Base-by-base conservation (phyloP, 2,888 invertebrate species). In the Branchipolynoe longqiensis region DNA sequence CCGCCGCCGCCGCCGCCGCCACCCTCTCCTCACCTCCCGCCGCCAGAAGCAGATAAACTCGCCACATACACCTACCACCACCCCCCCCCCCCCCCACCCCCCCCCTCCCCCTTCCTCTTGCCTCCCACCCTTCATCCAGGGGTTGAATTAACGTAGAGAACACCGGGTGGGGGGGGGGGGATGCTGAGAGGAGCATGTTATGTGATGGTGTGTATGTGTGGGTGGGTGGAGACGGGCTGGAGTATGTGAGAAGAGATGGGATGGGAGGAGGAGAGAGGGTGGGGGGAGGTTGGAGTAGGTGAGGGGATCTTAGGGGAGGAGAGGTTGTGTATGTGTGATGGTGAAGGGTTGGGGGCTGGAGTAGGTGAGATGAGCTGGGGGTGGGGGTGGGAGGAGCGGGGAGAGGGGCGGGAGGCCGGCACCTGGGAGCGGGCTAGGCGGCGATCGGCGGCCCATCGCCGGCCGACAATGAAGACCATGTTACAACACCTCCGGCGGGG, bases 401-500 rank as follows among this genome's bases (percentile, higher is more conserved):
- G 12, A 8, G 58, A 25, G 4, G 58, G 58, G 58, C n/a, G 58
- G 58, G 58, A 38, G 8, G 69, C 25, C 62, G 69, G 38, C 78
- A 78, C 78, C 78, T 78, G 78, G 78, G 78, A 78, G 78, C 40
- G 48, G 40, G 41, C 41, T 78, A 41, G 54, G 31, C 54, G 31
- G 48, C 54, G 41, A 78, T 78, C 78, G 54, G 41, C 78, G 78
- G 48, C 54, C 48, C 78, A 78, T 78, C 78, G 48, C 22, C 48
- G 31, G 78, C 78, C 54, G 25, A 78, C 78, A 48, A 54, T 78
- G 54, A 78, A 78, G 41, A 78, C 78, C 78, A 33, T 78, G 78
- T 78, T 78, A 78, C 78, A 54, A 78, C 78, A 78, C 78, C 78
- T 78, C 78, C 78, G 41, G 48, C 54, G 78, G 54, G 78, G 78